These are phyloP conservation scores for Willowsia nigromaculata DNA, from an alignment of 2,888 invertebrate species.

Conservation along the genomic window DNA sequence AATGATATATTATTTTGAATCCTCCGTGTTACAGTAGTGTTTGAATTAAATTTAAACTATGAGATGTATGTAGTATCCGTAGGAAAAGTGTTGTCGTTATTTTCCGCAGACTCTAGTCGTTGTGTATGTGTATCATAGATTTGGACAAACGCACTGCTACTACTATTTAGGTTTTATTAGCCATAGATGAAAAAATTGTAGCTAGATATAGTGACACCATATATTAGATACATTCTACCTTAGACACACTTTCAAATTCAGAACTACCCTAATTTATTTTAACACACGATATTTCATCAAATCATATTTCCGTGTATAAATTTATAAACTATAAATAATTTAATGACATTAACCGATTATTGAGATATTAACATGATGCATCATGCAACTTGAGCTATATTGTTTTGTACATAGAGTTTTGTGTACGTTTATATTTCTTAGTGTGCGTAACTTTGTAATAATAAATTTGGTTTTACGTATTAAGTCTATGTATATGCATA, in stretches of 20 bases:
- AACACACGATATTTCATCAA: conserved; percentile 1
- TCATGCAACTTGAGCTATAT: conserved; percentile 34
- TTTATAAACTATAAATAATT: conserved; percentile 1
- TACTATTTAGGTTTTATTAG: neutral
- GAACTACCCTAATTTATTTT: neutral
- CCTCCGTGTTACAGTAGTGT: conserved; percentile 14
- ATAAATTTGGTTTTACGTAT: neutral
- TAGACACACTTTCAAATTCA: neutral
- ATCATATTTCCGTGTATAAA: neutral
- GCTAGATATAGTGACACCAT: neutral
- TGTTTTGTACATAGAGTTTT: conserved; percentile 62
- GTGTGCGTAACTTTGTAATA: neutral
- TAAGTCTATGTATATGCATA: neutral
- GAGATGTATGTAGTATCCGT: neutral
- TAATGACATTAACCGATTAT: conserved; percentile 48
- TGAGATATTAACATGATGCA: neutral
- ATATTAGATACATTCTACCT: neutral
- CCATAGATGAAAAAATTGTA: neutral
- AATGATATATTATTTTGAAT: too few species aligned
- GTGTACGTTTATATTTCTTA: conserved; percentile 36
- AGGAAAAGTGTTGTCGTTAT: conserved; percentile 59
- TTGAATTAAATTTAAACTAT: neutral
- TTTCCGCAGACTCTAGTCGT: conserved; percentile 65
- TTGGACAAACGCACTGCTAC: conserved; percentile 1
- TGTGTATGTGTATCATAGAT: conserved; percentile 27